Base-by-base conservation (phyloP, 2,113 vertebrate species). In the Martes martes region DNA sequence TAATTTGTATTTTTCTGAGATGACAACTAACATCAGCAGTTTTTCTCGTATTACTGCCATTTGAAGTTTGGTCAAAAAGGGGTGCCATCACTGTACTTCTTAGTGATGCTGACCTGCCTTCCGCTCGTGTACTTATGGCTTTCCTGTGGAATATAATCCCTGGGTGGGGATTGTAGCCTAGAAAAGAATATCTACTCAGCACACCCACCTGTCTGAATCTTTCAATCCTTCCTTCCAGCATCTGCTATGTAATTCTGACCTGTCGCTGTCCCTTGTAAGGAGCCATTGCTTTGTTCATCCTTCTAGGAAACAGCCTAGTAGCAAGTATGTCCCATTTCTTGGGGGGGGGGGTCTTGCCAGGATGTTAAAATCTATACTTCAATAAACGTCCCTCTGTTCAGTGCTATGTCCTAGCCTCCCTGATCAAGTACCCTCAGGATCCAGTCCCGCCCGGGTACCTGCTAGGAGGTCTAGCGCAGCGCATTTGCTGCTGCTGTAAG, bases 1-100 rank as follows among this genome's bases (percentile, higher is more conserved):
- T 65, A 81, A 55, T 82, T 63, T 94, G 19, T 36, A 94, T 76
- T 28, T 97, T 78, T 36, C 19, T 69, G n/a, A 86, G 33, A 69
- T 82, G 80, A 71, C 18, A 71, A 36, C 2, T 63, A 73, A 52
- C 31, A n/a, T 23, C 73, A 59, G 50, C 69, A 80, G 26, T 28
- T 67, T 97, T 88, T 42, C 31, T 31, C 57, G 31, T 57, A 42
- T 90, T 13, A 63, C 5, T 24, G 83, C 36, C 52, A 65, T 73
- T 73, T 65, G 47, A 26, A 90, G 52, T 59, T 84, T 47, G 26
- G 39, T 23, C 21, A 36, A 1, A 15, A 80, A 78, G 61, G 33
- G 73, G 42, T 28, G 13, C 24, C 55, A 36, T 11, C 33, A 8
- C 18, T 36, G 39, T 45, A 13, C 31, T 26, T 31, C 55, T 31